These are phyloP conservation scores for Cryptus armator DNA, from an alignment of 2,888 invertebrate species.

Conservation along the genomic window DNA sequence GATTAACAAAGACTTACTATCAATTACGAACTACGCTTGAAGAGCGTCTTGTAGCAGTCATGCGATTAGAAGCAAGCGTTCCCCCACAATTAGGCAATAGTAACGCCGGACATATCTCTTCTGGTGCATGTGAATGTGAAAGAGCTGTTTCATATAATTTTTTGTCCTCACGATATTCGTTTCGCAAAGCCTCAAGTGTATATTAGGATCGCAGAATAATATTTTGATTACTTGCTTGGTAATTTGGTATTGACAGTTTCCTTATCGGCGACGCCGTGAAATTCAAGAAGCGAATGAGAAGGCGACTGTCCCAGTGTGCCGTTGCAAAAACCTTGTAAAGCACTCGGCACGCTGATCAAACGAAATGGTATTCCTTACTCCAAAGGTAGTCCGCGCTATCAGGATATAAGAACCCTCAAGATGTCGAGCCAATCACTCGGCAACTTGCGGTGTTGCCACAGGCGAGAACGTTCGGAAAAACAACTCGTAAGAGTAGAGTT, in stretches of 20 bases:
- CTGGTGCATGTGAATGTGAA: no score
- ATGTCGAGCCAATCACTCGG: neutral
- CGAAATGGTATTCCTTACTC: neutral
- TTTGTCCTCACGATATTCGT: no score
- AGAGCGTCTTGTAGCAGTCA: no score
- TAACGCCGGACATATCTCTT: no score
- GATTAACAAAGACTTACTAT: no score
- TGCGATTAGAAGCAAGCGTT: no score
- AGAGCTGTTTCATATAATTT: no score
- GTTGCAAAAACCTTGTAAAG: neutral
- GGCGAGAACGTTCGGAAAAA: neutral
- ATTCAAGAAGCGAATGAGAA: neutral
- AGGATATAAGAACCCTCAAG: neutral
- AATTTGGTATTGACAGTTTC: neutral
- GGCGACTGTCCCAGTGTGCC: neutral
- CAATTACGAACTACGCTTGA: no score
- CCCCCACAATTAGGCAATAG: no score
- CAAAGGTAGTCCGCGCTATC: neutral
- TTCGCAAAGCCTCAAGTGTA: no score
- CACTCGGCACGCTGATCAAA: neutral
- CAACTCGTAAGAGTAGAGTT: neutral
- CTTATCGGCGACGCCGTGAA: neutral
- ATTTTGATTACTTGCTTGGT: slow-evolving; percentile 5
- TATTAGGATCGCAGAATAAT: neutral
- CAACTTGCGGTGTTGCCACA: neutral